phyloP scores from a whole-genome alignment of 2,888 invertebrate species.

The Druceiella hillmani region DNA sequence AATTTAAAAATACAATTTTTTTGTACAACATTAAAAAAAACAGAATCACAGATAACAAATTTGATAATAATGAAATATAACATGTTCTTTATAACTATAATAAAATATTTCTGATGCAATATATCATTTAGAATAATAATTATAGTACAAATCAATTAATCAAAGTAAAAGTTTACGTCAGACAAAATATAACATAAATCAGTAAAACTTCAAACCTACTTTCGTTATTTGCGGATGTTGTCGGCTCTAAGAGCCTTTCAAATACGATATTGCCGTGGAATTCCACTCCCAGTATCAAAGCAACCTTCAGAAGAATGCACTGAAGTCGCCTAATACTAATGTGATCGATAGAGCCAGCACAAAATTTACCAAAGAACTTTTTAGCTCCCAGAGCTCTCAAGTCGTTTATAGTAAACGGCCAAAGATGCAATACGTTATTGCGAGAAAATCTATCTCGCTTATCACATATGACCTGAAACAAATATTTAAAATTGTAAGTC shows the following conservation, averaged over 20 bases:
- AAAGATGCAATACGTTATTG: constrained; percentile 96
- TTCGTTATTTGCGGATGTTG: constrained; percentile 40
- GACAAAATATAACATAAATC: neutral
- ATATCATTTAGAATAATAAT: too few species aligned
- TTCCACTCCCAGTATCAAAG: constrained; percentile 91
- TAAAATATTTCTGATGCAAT: too few species aligned
- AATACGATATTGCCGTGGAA: constrained; percentile 92
- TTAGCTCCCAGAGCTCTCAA: constrained; percentile 90
- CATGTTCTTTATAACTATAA: too few species aligned
- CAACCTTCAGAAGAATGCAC: constrained; percentile 89
- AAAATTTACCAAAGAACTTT: constrained; percentile 98
- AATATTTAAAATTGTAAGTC: neutral
- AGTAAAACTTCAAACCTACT: constrained; percentile 30
- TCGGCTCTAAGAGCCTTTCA: constrained; percentile 77
- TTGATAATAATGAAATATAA: too few species aligned
- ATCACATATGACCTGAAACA: constrained; percentile 72
- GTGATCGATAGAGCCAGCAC: constrained; percentile 97
- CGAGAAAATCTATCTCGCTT: constrained; percentile 91
- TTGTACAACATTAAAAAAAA: too few species aligned
- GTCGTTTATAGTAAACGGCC: constrained; percentile 98
- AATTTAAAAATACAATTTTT: too few species aligned
- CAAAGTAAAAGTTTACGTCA: too few species aligned
- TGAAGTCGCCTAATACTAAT: constrained; percentile 96
- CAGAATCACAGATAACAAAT: too few species aligned
- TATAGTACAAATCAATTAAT: too few species aligned